These are phyloP conservation scores for Actias luna DNA, from an alignment of 2,888 invertebrate species.

Conservation along the genomic window DNA sequence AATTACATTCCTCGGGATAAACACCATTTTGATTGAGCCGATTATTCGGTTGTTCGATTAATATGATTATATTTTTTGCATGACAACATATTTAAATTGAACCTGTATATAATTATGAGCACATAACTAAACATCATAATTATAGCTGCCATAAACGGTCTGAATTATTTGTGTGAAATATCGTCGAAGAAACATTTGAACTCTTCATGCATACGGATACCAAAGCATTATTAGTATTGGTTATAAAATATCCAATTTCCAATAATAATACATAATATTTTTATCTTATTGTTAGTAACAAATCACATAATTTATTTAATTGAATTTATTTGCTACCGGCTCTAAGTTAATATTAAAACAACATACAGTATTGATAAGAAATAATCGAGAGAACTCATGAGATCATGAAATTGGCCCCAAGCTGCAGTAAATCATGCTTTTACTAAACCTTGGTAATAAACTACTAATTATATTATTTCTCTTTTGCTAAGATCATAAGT, in stretches of 20 bases:
- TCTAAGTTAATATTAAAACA: too few species aligned
- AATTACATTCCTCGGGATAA: background rate
- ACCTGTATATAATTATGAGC: background rate
- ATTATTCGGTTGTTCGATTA: too few species aligned
- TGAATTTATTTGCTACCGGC: too few species aligned
- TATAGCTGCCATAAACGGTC: background rate
- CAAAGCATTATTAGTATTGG: background rate
- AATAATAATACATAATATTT: background rate
- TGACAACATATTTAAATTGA: background rate
- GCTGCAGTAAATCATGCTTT: background rate
- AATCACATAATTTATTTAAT: too few species aligned
- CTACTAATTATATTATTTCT: background rate
- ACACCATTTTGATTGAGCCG: background rate
- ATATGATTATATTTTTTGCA: too few species aligned
- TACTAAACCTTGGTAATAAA: background rate
- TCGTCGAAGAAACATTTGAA: background rate
- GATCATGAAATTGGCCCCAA: background rate
- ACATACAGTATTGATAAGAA: background rate
- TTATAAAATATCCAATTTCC: background rate
- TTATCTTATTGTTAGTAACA: too few species aligned
- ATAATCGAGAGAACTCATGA: background rate
- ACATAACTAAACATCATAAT: background rate
- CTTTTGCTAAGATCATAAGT: background rate
- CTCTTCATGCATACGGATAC: background rate
- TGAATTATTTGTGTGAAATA: background rate